Base-by-base conservation (phyloP, 2,797 vertebrate genomes). In the Miichthys miiuy region DNA sequence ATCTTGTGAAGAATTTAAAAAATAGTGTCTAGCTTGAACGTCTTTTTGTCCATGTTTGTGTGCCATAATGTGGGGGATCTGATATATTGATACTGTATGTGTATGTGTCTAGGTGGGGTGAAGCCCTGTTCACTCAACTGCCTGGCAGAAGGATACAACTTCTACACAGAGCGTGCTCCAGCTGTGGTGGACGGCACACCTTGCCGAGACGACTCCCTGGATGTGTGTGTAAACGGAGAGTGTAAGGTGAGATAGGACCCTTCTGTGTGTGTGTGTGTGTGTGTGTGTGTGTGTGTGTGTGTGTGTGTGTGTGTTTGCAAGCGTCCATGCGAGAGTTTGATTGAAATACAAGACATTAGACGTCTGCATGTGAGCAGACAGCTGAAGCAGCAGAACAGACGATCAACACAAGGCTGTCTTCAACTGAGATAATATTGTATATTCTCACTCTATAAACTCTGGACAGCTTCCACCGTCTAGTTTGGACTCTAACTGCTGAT, bases 71-170 rank as follows among this genome's bases (percentile, higher is more conserved):
- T 65, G 12, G 56, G 13, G 42, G 38, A 21, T 67, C 8, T 20
- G 46, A 3, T 47, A 21, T 47, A 38, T 13, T 41, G 3, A 63
- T 18, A 14, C 27, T 73, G 46, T 74, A 21, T 64, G 52, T 72
- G 17, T 79, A 42, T 83, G 58, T 70, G 1, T 86, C 17, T 88
- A 99, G 98, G 98, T 77, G 98, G 98, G 12, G 97, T 99, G 82
- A 99, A 99, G 89, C 94, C 97, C 87, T 99, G 98, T 79, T 98
- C 98, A 1, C 95, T 99, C 79, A 99, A 99, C 79, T 99, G 98
- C 87, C 90, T 99, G 77, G 98, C 98, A 0, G 97, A 99, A 83
- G 97, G 97, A 13, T 99, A 98, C 94, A 99, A 99, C 95, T 99
- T 99, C 95, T 99, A 99, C 95, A 99, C 98, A 0, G 98, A 99